Evolutionary conservation across 2,888 invertebrate genomes (phyloP).

Genomic region (Portevinia maculata): DNA sequence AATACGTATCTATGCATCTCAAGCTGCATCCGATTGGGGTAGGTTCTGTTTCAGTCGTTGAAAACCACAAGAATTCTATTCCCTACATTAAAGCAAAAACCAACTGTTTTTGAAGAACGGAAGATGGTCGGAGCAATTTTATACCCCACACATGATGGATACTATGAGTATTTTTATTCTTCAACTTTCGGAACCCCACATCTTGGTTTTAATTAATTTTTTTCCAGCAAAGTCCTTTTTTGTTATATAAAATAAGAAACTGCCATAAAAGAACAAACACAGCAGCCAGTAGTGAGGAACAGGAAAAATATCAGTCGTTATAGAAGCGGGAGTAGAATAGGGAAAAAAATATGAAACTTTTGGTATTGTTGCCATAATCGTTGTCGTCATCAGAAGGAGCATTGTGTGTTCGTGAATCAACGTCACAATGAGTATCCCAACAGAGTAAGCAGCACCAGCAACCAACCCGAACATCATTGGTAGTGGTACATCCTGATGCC

Average conservation of each 20-base stretch:
- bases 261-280: constrained; percentile 25
- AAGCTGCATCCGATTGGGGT: constrained; percentile 65
- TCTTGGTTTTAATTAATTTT: constrained; percentile 70
- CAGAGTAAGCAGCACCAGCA: constrained; percentile 42
- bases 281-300: constrained; percentile 38
- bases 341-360: constrained; percentile 49
- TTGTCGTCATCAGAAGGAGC: constrained; percentile 69
- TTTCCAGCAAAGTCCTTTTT: constrained; percentile 8
- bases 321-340: constrained; percentile 17
- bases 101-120: constrained; percentile 22
- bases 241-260: constrained; percentile 1
- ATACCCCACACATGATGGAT: constrained; percentile 3
- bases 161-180: constrained; percentile 8
- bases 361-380: constrained; percentile 71
- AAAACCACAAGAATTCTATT: constrained; percentile 32
- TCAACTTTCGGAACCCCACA: constrained; percentile 29
- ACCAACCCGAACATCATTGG: constrained; percentile 57
- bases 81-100: constrained; percentile 32
- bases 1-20: constrained; percentile 15
- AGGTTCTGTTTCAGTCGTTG: constrained; percentile 48
- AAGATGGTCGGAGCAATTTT: background rate
- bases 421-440: constrained; percentile 35
- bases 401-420: constrained; percentile 63
- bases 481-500: constrained; percentile 58
- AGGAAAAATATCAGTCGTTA: constrained; percentile 45